Evolutionary conservation across 1,140 invertebrate species (phyloP), one percentile per base, ranked within the genome.

Genomic region (Drosophila ananassae): DNA sequence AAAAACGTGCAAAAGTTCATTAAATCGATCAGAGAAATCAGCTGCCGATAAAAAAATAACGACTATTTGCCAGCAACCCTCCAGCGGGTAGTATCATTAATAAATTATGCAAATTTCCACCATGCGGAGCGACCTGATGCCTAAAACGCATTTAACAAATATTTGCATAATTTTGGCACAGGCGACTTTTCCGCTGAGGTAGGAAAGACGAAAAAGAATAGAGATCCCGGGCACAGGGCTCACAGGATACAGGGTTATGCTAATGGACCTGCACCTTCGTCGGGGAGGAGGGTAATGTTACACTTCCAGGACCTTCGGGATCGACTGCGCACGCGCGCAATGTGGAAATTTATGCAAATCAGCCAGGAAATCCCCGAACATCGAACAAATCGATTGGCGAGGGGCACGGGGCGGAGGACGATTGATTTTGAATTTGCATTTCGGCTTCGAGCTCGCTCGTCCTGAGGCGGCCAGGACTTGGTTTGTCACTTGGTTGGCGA

Each of bases 131-230:
- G 55, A 85, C 77, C 74, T 75, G 82, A 87, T 82, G 59, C 74
- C 64, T 24, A 72, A 79, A 85, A 87, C 81, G 74, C 82, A 85
- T 85, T 85, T 76, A 89, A 78, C 66, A 75, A 87, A 77, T 87
- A 87, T 89, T 90, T 83, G 79, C 89, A 90, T 89, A 83, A 90
- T 78, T 90, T 90, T 90, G 73, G 87, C 87, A 89, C 75, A 77
- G 81, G 72, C 68, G 64, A 87, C 81, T 85, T 80, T 61, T 58
- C 50, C 59, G 41, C 13, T 59, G 55, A 58, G 60, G 56, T 59
- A 63, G 64, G 41, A 39, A 52, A 25, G 25, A 6, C 55, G 32
- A n/a, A 13, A 2, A 5, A 24, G 12, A 22, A 21, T 2, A 3
- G n/a, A 13, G 61, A 10, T 21, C 32, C 41, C 17, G 64, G 9